phyloP scores from a whole-genome alignment of 2,888 invertebrate species.

The Siphonodentalium dalli region DNA sequence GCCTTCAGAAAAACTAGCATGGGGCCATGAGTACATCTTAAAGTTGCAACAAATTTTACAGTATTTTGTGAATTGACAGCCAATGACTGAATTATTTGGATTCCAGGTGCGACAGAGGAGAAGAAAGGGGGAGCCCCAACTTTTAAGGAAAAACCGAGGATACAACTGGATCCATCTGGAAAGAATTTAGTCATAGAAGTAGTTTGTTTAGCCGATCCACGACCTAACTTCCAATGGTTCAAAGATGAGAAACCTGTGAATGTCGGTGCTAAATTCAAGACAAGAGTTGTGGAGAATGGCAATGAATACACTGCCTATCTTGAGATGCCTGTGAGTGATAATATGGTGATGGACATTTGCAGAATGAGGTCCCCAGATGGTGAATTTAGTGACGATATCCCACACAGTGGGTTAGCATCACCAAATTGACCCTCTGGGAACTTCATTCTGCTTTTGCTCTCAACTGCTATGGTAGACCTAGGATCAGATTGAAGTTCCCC shows the following conservation, averaged over 20 bases:
- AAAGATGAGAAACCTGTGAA: slow-evolving; percentile 84
- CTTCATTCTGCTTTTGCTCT: too few relatives aligned
- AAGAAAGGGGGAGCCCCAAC: slow-evolving; percentile 75
- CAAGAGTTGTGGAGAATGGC: slow-evolving; percentile 80
- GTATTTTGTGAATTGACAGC: too few relatives aligned
- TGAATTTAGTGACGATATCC: too few relatives aligned
- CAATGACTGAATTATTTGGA: background rate
- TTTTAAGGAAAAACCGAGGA: slow-evolving; percentile 97
- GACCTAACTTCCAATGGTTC: slow-evolving; percentile 94
- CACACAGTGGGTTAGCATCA: too few relatives aligned
- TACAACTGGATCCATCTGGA: slow-evolving; percentile 96
- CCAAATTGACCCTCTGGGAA: too few relatives aligned
- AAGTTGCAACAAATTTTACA: background rate
- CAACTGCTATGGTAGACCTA: too few relatives aligned
- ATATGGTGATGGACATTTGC: too few relatives aligned
- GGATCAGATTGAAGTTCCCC: too few relatives aligned
- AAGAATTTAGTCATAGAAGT: slow-evolving; percentile 97
- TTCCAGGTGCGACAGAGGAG: slow-evolving; percentile 23
- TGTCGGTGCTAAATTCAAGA: slow-evolving; percentile 83
- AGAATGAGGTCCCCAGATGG: too few relatives aligned
- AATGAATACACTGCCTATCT: slow-evolving; percentile 87
- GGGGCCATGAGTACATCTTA: too few relatives aligned
- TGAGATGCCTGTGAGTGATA: slow-evolving; percentile 68
- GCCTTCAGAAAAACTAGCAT: too few relatives aligned
- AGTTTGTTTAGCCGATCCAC: slow-evolving; percentile 87